Evolutionary conservation across 2,113 vertebrate species (phyloP), one percentile per base, ranked within the genome.

Genomic region (Callaeas wilsoni): DNA sequence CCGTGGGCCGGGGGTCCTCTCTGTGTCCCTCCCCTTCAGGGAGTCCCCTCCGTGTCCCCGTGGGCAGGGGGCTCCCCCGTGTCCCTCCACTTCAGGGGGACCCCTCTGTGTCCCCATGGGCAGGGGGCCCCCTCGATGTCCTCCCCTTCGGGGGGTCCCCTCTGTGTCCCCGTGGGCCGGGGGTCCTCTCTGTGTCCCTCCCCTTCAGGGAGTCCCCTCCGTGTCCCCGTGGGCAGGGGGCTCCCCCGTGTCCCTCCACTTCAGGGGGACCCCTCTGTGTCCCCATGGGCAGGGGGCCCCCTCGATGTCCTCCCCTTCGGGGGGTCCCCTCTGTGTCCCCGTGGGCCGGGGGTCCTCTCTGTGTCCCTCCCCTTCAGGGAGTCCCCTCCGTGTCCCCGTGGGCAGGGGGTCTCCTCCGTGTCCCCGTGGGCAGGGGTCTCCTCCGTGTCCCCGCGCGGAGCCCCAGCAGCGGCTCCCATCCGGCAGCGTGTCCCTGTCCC

Each of bases 131-230:
- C 46, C 33, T 47, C 23, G 7, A 17, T 37, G 46, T 69, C 65
- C 17, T 23, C 14, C 26, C 41, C 32, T 22, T 6, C 22, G 7
- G 42, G 22, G 33, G 71, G 33, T 16, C 42, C 12, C 55, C 16
- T 14, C 4, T 5, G 11, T 53, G 68, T 41, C 68, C 69, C 50
- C 9, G 1, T 3, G 15, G 6, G 6, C 64, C 2, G n/a, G 39
- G 18, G 52, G 5, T 17, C 22, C 6, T 41, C 42, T 44, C 35
- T n/a, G 39, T 41, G 44, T n/a, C 44, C 4, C 25, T 21, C 59
- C 3, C 1, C 4, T 13, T 46, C 21, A 16, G 42, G 30, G 21
- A 9, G 13, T n/a, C 25, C 25, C 46, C 35, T 39, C 29, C 0
- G 11, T 53, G 68, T 41, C 68, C 69, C 50, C 9, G 1, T 3